phyloP scores from a whole-genome alignment of 2,888 invertebrate genomes.

The Callinectes sapidus region DNA sequence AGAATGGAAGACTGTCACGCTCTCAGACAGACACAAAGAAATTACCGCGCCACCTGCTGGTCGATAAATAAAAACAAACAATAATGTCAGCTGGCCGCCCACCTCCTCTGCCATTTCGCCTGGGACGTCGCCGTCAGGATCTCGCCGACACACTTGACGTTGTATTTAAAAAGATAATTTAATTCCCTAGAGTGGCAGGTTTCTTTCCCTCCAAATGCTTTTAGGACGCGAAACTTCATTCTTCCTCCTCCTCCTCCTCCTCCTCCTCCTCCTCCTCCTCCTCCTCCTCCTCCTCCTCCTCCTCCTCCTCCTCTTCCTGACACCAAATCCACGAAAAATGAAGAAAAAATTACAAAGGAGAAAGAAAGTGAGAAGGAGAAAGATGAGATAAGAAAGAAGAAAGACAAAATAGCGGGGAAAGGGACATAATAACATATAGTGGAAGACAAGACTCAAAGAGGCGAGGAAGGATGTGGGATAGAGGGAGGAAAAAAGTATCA shows the following conservation, averaged over 20 bases:
- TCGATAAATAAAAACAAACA: background rate
- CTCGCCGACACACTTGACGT: background rate
- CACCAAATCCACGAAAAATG: background rate
- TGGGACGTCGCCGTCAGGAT: background rate
- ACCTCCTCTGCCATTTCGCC: background rate
- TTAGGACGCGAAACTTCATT: background rate
- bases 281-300: too few relatives aligned
- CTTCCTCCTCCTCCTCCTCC: background rate
- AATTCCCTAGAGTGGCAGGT: background rate
- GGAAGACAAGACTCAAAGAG: background rate
- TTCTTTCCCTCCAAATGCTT: background rate
- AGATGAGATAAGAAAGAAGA: background rate
- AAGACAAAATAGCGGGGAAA: background rate
- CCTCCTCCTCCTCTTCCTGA: too few relatives aligned
- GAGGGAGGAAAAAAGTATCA: background rate
- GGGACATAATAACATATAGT: background rate
- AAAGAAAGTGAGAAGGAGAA: background rate
- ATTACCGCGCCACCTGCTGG: background rate
- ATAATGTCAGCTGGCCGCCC: background rate
- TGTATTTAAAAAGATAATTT: conserved; percentile 36
- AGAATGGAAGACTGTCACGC: background rate
- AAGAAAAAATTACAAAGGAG: background rate
- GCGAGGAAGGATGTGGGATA: background rate
- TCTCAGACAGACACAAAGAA: background rate
- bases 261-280: background rate